These are phyloP conservation scores for Trichomycterus rosablanca DNA, from an alignment of 2,113 vertebrate genomes.

Conservation along the genomic window DNA sequence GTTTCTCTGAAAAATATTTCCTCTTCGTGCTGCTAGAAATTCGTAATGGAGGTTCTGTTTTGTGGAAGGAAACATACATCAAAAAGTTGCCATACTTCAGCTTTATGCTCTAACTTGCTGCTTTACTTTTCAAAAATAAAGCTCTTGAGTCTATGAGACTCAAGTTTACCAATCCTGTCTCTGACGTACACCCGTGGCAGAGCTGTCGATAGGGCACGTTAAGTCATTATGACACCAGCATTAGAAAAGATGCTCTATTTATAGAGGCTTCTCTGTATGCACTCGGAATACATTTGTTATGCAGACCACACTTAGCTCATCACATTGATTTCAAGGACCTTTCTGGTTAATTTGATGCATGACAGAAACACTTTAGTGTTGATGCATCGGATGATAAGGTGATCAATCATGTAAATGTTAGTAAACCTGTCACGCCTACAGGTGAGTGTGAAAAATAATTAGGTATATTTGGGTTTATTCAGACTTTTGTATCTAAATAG, in stretches of 20 bases:
- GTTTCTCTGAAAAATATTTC: too few species aligned
- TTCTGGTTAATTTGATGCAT: neutral
- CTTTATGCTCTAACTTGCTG: neutral
- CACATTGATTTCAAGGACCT: neutral
- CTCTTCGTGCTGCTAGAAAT: neutral
- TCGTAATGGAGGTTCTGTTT: neutral
- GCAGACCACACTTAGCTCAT: constrained; percentile 2
- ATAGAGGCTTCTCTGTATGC: neutral
- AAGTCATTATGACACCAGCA: constrained; percentile 11
- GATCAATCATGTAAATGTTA: neutral
- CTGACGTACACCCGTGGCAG: neutral
- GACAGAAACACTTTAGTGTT: neutral
- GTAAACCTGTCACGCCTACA: neutral
- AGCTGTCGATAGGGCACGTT: constrained; percentile 5
- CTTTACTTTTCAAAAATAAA: too few species aligned
- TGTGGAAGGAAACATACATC: too few species aligned
- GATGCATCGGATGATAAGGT: neutral
- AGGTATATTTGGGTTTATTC: too few species aligned
- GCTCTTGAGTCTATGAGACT: too few species aligned
- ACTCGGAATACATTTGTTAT: neutral
- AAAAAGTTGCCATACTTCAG: too few species aligned
- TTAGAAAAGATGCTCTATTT: constrained; percentile 21
- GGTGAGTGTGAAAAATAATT: too few species aligned
- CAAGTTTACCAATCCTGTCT: too few species aligned
- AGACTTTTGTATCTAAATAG: too few species aligned